Base-by-base conservation (phyloP, 2,888 invertebrate genomes). In the Macrophya alboannulata region DNA sequence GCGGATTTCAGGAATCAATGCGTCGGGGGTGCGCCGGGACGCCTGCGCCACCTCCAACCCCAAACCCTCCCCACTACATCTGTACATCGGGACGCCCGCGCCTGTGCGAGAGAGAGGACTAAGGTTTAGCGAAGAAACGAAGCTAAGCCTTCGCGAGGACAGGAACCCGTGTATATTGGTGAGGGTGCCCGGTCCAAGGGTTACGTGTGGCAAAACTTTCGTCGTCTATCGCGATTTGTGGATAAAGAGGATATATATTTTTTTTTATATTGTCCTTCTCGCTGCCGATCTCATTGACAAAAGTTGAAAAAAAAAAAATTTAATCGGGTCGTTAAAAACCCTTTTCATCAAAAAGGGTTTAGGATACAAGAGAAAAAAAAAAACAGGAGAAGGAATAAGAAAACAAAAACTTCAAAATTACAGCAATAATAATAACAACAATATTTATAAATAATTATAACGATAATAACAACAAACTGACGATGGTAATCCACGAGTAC, bases 21-120 rank as follows among this genome's bases (percentile, higher is more conserved):
- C 93, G 93, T 91, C 90, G 93, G 88, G 94, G 94, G 90, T 95
- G 95, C 92, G 94, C 94, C 87, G 95, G 95, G 92, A 95, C 95
- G 92, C 95, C 95, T 88, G 95, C 95, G 88, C 95, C 94, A 91
- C 93, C 94, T 87, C 91, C 90, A 88, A 92, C 91, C 55, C 48
- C 48, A 9, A 55, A n/a, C 55, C 55, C 48, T 15, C 89, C 85
- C 89, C 85, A 87, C 88, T 43, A 85, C 84, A 72, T 85, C 55
- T 76, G 84, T 62, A 81, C 68, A 17, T 45, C 68, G 68, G 87
- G 89, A 87, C 83, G 87, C 85, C 89, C 90, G 92, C 92, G 92
- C 92, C 91, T 91, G 92, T 92, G 92, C 91, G 90, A 71, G 90
- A 88, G 90, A 89, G 90, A 89, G 90, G 90, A 88, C 88, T 89